phyloP scores from a whole-genome alignment of 2,888 invertebrate genomes.

The Lithophane socia region DNA sequence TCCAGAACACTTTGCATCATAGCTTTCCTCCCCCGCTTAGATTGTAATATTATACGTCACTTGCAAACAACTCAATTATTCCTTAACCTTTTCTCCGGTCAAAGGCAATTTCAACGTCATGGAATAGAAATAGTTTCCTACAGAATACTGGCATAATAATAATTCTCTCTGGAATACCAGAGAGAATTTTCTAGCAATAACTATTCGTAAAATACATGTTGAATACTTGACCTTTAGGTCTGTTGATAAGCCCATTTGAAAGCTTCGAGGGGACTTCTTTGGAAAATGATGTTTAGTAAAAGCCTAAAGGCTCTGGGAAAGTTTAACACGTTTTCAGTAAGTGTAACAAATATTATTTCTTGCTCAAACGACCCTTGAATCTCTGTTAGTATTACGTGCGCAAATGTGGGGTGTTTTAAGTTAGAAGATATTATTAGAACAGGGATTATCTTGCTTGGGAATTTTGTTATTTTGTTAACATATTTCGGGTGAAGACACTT shows the following conservation, averaged over 20 bases:
- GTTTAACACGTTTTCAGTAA: conserved; percentile 23
- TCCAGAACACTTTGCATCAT: neutral
- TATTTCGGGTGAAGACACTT: neutral
- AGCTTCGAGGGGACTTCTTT: neutral
- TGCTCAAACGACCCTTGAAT: conserved; percentile 18
- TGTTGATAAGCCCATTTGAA: conserved; percentile 15
- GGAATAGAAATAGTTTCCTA: conserved; percentile 4
- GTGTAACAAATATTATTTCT: conserved; percentile 47
- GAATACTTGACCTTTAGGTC: neutral
- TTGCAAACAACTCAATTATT: conserved; percentile 12
- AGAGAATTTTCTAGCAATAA: neutral
- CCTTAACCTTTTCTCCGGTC: neutral
- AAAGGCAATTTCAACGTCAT: neutral
- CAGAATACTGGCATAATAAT: neutral
- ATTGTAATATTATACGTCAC: conserved; percentile 14
- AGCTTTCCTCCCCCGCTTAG: neutral
- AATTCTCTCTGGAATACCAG: neutral
- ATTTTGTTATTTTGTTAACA: conserved; percentile 13
- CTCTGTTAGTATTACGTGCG: conserved; percentile 3
- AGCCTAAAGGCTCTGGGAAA: neutral
- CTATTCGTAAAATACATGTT: conserved; percentile 12
- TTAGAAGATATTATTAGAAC: conserved; percentile 23
- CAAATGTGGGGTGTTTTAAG: conserved; percentile 8
- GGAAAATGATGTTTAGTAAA: conserved; percentile 11
- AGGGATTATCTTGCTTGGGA: conserved; percentile 11